A percentile compares a stretch with the other conserved stretches of the same genome.
These are phyloP conservation scores for Arizona elegans DNA, from an alignment of 2,113 vertebrate species.

Conservation along the genomic window DNA sequence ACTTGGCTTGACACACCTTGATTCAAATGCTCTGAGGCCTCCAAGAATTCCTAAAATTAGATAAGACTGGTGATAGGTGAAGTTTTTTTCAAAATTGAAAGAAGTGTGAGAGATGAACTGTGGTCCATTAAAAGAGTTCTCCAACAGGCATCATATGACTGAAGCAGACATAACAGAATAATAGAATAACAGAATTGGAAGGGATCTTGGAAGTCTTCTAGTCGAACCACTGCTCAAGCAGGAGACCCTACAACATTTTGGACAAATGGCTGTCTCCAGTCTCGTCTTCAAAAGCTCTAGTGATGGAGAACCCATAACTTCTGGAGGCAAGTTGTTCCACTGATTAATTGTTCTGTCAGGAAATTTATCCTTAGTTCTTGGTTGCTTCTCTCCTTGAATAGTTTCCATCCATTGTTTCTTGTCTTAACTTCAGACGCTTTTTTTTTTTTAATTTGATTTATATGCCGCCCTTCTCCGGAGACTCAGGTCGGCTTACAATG, in stretches of 20 bases:
- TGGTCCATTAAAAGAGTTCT: neutral
- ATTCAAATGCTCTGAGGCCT: too few species aligned
- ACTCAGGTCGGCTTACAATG: too few species aligned
- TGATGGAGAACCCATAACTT: neutral
- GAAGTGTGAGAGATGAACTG: neutral
- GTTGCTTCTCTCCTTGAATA: neutral
- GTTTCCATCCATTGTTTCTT: neutral
- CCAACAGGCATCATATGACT: neutral
- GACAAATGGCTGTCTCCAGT: neutral
- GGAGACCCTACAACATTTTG: neutral
- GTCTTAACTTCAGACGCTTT: neutral
- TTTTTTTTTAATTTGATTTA: too few species aligned
- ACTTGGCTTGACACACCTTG: neutral
- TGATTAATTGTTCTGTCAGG: neutral
- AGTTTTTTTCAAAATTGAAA: neutral
- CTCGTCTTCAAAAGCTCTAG: neutral
- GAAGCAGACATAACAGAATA: neutral
- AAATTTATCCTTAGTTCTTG: neutral
- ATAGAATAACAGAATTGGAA: neutral
- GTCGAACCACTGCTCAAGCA: neutral
- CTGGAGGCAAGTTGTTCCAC: neutral
- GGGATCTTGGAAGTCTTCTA: neutral
- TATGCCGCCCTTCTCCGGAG: too few species aligned
- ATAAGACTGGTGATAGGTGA: neutral
- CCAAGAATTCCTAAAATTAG: neutral